These are phyloP conservation scores for Phycodurus eques DNA, from an alignment of 2,113 vertebrate species.

Conservation along the genomic window DNA sequence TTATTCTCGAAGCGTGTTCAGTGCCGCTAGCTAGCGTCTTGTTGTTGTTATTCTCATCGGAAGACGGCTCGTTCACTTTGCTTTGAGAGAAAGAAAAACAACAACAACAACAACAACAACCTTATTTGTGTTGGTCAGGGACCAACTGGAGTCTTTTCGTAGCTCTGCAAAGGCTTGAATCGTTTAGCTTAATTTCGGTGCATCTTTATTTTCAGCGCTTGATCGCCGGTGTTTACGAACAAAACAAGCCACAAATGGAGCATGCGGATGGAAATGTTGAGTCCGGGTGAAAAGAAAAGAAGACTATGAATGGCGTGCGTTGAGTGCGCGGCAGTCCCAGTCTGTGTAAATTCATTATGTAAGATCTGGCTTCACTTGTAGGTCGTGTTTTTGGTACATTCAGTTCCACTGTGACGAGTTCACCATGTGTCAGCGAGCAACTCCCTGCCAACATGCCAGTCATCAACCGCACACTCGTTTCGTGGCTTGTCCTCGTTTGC, in stretches of 20 bases:
- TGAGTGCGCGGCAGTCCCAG: constrained; percentile 29
- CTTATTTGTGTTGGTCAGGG: neutral
- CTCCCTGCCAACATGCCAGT: constrained; percentile 11
- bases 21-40: constrained; percentile 41
- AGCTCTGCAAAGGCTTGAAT: neutral
- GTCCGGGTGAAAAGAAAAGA: neutral
- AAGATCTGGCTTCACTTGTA: constrained; percentile 49
- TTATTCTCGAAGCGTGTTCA: constrained; percentile 14
- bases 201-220: neutral
- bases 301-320: constrained; percentile 10
- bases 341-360: constrained; percentile 39
- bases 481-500: neutral
- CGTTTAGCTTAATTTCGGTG: neutral
- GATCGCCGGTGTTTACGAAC: constrained; percentile 7
- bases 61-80: constrained; percentile 13
- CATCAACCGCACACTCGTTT: neutral
- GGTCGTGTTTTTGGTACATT: constrained; percentile 64
- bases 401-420: constrained; percentile 51
- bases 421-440: constrained; percentile 56
- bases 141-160: neutral
- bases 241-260: constrained; percentile 23
- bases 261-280: neutral
- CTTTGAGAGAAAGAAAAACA: neutral
- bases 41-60: constrained; percentile 36
- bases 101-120: no score